These are phyloP conservation scores for Heliconius eleuchia DNA, from an alignment of 1,140 invertebrate species.

Conservation along the genomic window DNA sequence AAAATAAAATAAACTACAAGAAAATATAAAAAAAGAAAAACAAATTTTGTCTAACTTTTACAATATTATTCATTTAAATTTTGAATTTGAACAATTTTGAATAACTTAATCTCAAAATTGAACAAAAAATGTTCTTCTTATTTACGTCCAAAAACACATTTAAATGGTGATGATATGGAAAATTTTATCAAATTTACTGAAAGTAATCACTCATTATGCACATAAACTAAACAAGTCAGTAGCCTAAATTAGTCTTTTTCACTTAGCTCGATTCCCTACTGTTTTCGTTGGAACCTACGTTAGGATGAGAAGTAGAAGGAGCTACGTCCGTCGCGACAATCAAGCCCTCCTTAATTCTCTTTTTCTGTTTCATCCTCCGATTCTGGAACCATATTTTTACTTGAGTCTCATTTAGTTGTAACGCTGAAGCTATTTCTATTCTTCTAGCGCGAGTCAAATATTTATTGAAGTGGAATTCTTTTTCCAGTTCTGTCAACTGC, in stretches of 20 bases:
- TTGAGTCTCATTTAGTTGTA: constrained; percentile 98
- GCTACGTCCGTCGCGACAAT: constrained; percentile 76
- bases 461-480: constrained; percentile 99
- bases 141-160: not conserved
- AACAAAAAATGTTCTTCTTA: not conserved
- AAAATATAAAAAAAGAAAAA: not conserved
- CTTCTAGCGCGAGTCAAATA: constrained; percentile 97
- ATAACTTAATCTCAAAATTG: not conserved
- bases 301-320: constrained; percentile 60
- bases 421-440: constrained; percentile 97
- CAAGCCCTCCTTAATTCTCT: constrained; percentile 94
- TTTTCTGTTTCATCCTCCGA: constrained; percentile 96
- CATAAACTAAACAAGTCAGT: not conserved
- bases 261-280: constrained; percentile 83
- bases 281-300: constrained; percentile 82
- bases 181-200: not conserved
- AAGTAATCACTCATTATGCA: not conserved
- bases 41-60: not conserved
- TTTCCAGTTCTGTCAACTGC: constrained; percentile 98
- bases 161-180: not conserved
- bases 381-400: constrained; percentile 97
- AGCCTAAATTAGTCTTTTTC: not conserved
- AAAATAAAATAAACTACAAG: not conserved
- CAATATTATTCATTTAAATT: too few relatives aligned
- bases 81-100: not conserved